Conservation (phyloP, 2,888 invertebrate species). For the Lucinisca nassula region DNA sequence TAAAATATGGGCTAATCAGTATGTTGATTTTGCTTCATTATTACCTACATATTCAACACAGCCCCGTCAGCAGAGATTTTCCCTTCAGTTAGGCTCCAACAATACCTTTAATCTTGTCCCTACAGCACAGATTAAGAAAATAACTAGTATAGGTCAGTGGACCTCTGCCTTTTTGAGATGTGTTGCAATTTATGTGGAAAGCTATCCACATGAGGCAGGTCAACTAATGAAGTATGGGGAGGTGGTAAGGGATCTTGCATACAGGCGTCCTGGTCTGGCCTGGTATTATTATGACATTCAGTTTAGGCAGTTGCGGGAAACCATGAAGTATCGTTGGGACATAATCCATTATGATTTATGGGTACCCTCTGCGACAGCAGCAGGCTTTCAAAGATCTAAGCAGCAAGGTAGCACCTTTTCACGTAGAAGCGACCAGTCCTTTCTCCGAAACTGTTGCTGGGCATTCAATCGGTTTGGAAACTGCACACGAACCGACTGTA, state of each 20-base stretch:
- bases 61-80: not conserved
- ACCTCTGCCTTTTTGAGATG: conserved; percentile 42
- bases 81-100: not conserved
- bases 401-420: not conserved
- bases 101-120: not conserved
- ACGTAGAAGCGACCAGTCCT: not conserved
- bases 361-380: not conserved
- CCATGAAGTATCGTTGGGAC: not conserved
- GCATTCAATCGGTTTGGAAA: not conserved
- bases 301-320: not conserved
- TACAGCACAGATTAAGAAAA: not conserved
- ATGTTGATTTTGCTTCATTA: not conserved
- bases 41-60: not conserved
- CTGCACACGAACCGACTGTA: not conserved
- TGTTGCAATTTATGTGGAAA: conserved; percentile 22
- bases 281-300: not conserved
- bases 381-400: not conserved
- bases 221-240: conserved; percentile 54
- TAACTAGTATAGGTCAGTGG: conserved; percentile 17
- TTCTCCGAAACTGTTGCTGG: conserved; percentile 4
- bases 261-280: conserved; percentile 12
- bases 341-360: not conserved
- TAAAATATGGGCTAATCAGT: not conserved
- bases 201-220: conserved; percentile 34
- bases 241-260: conserved; percentile 39